Evolutionary conservation across 2,888 invertebrate genomes (phyloP), one percentile per base, ranked within the genome.

Genomic region (Chrysolina oricalcia): DNA sequence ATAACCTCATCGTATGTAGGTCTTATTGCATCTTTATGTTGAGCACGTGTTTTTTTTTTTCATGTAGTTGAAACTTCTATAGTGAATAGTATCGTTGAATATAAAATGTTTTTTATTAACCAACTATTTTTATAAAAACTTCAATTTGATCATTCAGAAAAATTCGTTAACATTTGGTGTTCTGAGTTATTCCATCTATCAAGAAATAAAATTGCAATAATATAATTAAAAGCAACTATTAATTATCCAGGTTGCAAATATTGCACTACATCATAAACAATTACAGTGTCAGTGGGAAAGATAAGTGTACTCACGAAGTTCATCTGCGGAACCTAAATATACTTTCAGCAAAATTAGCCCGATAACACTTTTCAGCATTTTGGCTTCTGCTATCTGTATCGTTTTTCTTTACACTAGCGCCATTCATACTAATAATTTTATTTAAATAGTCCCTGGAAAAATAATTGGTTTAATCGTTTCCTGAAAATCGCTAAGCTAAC

Each of bases 301-400:
- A 68, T 48, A 6, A 46, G 46, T 23, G 59, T 72, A 77, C 81
- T 78, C 62, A 79, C 81, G 79, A 21, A 81, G 65, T 56, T 81
- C 78, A 11, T 59, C 74, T 35, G 70, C 53, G 17, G 9, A 53
- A 21, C 62, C 66, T 5, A n/a, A 19, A 19, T 21, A 35, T 9
- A 46, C 43, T 19, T 13, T 27, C 27, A 67, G 40, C 15, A 66
- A 23, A 3, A 50, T 19, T 11, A 43, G 13, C 8, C 53, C 27
- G 5, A 67, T 19, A 46, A 66, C 19, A 62, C 13, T 13, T n/a
- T n/a, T 17, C 56, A 73, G 27, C 71, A 70, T 76, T 59, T 63
- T 71, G n/a, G 8, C 17, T n/a, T 23, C 13, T 53, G 15, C 41
- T 19, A 15, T 68, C 41, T 41, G 15, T 53, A 8, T 48, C 17